A percentile compares a stretch with the other conserved stretches of the same genome.
Conservation (phyloP, 92 coral and sea anemone genomes). For the Ricordea florida region DNA sequence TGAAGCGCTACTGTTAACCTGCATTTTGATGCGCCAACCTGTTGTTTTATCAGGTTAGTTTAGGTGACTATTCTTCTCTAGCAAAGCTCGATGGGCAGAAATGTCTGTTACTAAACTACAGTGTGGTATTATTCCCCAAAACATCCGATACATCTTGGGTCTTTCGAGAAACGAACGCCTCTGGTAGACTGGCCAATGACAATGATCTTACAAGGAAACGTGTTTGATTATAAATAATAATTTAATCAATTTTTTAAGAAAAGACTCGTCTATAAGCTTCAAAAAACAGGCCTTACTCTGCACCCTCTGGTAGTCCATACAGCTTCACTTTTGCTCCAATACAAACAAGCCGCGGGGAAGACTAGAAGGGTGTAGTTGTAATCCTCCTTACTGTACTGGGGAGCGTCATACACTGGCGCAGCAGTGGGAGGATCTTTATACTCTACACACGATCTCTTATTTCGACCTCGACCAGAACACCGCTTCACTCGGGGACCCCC, state of each 20-base stretch:
- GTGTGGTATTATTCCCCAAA: no score
- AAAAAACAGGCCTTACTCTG: slow-evolving; percentile 1
- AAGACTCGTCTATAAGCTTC: no score
- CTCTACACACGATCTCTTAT: slow-evolving; percentile 17
- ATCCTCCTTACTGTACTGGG: neutral
- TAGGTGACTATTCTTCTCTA: no score
- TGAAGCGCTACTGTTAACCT: neutral
- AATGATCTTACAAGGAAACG: no score
- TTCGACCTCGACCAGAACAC: neutral
- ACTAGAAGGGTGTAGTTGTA: slow-evolving; percentile 29
- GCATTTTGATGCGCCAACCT: neutral
- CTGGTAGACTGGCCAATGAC: no score
- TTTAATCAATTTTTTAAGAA: no score
- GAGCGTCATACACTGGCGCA: neutral
- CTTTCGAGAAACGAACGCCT: no score
- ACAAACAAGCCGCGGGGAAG: slow-evolving; percentile 56
- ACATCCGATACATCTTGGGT: no score
- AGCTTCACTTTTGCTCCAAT: slow-evolving; percentile 23
- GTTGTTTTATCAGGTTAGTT: no score
- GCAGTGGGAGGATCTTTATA: slow-evolving; percentile 1
- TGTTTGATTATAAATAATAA: no score
- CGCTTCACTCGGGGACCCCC: neutral
- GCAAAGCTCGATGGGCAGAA: no score
- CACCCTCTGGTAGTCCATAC: slow-evolving; percentile 58
- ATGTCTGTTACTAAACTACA: no score